Evolutionary conservation across 2,797 vertebrate genomes (phyloP).

Genomic region (Rhinophrynus dorsalis): DNA sequence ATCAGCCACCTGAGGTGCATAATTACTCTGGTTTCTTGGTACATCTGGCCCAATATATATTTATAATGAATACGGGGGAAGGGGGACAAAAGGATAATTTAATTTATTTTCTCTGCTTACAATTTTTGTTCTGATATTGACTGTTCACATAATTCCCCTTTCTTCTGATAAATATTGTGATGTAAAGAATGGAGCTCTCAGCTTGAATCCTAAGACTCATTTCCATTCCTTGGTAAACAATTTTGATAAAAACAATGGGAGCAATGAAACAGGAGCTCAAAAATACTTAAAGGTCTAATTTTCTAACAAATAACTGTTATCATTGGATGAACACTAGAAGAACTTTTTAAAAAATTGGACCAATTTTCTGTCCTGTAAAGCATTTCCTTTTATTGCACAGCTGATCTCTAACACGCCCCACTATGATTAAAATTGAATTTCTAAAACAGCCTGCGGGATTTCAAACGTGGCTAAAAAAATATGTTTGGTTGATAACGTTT

Average conservation of each 20-base stretch:
- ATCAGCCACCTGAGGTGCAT: too few species aligned
- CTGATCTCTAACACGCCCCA: constrained; percentile 20
- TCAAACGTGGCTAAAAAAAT: constrained; percentile 27
- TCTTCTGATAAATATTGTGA: neutral
- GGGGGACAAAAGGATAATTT: too few species aligned
- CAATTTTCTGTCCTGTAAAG: neutral
- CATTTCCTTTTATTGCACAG: neutral
- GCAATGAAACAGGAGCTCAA: neutral
- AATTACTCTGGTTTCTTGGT: too few species aligned
- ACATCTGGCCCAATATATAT: too few species aligned
- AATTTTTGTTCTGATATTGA: too few species aligned
- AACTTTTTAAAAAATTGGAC: neutral
- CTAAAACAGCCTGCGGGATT: constrained; percentile 24
- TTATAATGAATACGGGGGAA: too few species aligned
- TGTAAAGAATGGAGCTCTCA: neutral
- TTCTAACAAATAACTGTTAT: constrained; percentile 12
- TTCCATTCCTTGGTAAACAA: neutral
- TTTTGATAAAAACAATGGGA: neutral
- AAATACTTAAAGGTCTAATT: constrained; percentile 6
- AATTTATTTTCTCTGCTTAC: too few species aligned
- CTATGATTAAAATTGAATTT: constrained; percentile 28
- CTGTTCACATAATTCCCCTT: neutral
- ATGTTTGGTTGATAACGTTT: constrained; percentile 23
- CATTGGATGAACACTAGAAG: neutral
- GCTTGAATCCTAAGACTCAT: neutral